Conservation (phyloP, 1,140 invertebrate genomes). For the Atta texana region DNA sequence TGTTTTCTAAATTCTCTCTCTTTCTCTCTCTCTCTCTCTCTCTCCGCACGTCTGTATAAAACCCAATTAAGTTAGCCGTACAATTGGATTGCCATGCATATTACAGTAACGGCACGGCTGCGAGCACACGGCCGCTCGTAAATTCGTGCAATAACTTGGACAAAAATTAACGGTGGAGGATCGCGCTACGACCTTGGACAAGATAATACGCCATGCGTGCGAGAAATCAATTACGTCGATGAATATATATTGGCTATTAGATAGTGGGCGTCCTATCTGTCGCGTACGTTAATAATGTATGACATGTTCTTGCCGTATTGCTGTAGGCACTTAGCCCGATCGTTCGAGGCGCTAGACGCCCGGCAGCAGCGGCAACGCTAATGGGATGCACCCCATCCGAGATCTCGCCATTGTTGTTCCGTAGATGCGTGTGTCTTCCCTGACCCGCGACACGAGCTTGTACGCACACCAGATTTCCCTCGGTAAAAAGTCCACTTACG, state of each 20-base stretch:
- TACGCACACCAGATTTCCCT: constrained; percentile 61
- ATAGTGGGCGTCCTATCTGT: constrained; percentile 71
- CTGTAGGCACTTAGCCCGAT: constrained; percentile 69
- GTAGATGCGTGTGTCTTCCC: constrained; percentile 62
- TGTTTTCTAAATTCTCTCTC: constrained; percentile 18
- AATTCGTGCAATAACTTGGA: constrained; percentile 54
- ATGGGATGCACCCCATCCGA: constrained; percentile 72
- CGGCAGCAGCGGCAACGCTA: constrained; percentile 56
- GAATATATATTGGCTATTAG: constrained; percentile 79
- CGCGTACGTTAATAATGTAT: constrained; percentile 76
- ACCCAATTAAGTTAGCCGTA: constrained; percentile 49
- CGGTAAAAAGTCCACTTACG: constrained; percentile 66
- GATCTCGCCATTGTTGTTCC: constrained; percentile 72
- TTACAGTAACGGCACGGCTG: constrained; percentile 45
- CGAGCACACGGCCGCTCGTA: constrained; percentile 45
- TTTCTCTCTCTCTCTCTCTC: not conserved
- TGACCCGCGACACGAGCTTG: constrained; percentile 68
- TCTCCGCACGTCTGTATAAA: constrained; percentile 24
- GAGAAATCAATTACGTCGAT: constrained; percentile 78
- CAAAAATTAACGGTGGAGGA: constrained; percentile 50
- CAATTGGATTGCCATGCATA: constrained; percentile 53
- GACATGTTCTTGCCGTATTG: constrained; percentile 77
- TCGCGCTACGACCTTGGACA: constrained; percentile 61
- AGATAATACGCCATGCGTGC: constrained; percentile 62
- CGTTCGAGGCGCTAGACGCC: constrained; percentile 55